Percentiles rank a stretch among this genome's conserved stretches.
These are phyloP conservation scores for Drosophila melanica DNA, from an alignment of 1,140 invertebrate genomes.

Conservation along the genomic window DNA sequence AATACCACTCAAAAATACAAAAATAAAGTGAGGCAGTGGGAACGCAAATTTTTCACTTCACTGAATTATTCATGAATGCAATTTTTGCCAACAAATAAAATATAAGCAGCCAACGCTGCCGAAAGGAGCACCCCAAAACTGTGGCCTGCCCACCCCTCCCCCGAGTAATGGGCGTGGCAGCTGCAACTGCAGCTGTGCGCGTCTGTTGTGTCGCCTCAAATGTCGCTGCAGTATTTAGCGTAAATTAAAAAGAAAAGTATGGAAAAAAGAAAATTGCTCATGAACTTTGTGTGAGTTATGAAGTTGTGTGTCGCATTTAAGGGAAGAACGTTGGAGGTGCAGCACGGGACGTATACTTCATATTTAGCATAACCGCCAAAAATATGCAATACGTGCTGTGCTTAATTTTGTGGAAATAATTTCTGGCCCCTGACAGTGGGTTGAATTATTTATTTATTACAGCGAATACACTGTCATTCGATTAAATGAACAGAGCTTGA, in stretches of 20 bases:
- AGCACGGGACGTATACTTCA: constrained; percentile 7
- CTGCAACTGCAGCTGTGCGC: constrained; percentile 35
- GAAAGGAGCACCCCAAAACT: too few relatives aligned
- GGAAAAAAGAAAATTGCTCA: constrained; percentile 38
- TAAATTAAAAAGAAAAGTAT: constrained; percentile 63
- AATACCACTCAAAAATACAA: constrained; percentile 35
- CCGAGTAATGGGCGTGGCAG: constrained; percentile 38
- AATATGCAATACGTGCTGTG: constrained; percentile 27
- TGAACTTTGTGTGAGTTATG: constrained; percentile 64
- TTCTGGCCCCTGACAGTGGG: neutral
- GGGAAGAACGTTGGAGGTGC: neutral
- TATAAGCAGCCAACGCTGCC: constrained; percentile 61
- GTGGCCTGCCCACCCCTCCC: neutral
- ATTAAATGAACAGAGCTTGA: constrained; percentile 32
- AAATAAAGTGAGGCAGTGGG: constrained; percentile 27
- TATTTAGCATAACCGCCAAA: constrained; percentile 30
- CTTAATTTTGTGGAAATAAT: constrained; percentile 63
- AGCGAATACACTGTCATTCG: constrained; percentile 8
- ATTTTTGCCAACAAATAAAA: constrained; percentile 82
- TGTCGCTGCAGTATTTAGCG: constrained; percentile 67
- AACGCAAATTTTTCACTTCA: constrained; percentile 77
- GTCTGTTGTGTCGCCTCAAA: constrained; percentile 58
- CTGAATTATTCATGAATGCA: constrained; percentile 82
- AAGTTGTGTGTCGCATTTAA: constrained; percentile 47
- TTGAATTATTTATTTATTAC: constrained; percentile 24